Conservation (phyloP, 2,113 vertebrate species). For the Salminus brasiliensis region DNA sequence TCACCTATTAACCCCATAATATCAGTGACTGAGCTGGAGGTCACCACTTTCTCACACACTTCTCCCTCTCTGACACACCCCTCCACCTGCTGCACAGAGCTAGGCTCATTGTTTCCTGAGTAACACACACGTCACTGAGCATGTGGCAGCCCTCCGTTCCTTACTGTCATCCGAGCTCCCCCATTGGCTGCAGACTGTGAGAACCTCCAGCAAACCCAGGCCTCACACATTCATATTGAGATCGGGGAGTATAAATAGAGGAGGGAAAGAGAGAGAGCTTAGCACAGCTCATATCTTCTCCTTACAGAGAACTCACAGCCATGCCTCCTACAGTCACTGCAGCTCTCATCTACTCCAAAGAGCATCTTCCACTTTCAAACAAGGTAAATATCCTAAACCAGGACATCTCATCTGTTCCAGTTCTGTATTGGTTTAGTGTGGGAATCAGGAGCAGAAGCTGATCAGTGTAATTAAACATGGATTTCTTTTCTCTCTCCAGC, state of each 20-base stretch:
- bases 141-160: slow-evolving; percentile 41
- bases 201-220: slow-evolving; percentile 57
- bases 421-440: neutral
- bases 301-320: slow-evolving; percentile 55
- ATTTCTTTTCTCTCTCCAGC: slow-evolving; percentile 57
- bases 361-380: slow-evolving; percentile 68
- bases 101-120: slow-evolving; percentile 43
- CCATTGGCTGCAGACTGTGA: slow-evolving; percentile 59
- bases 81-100: slow-evolving; percentile 77
- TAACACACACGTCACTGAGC: slow-evolving; percentile 42
- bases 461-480: neutral
- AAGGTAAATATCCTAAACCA: slow-evolving; percentile 68
- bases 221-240: slow-evolving; percentile 62
- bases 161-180: slow-evolving; percentile 36
- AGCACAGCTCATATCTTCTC: slow-evolving; percentile 68
- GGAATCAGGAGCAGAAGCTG: neutral
- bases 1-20: too few relatives aligned
- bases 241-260: slow-evolving; percentile 58
- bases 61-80: slow-evolving; percentile 51
- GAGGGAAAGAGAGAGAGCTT: slow-evolving; percentile 50
- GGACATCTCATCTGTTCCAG: neutral
- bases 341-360: slow-evolving; percentile 61
- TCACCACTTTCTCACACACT: slow-evolving; percentile 74
- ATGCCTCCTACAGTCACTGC: slow-evolving; percentile 74
- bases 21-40: too few relatives aligned